Evolutionary conservation across 2,797 vertebrate species (phyloP), one percentile per base, ranked within the genome.

Genomic region (Gymnoscopelus microlampas): DNA sequence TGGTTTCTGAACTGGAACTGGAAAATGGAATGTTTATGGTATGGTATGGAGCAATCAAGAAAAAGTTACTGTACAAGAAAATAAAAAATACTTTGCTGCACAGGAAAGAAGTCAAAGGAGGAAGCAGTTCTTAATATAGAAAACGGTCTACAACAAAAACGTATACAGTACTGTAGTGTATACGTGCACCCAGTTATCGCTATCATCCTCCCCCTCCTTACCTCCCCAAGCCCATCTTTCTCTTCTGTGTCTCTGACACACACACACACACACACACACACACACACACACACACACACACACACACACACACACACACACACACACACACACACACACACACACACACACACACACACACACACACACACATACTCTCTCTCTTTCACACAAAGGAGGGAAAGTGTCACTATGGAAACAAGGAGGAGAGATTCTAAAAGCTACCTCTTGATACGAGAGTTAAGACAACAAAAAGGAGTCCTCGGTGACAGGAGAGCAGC

Each of bases 341-440:
- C 53, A 68, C 88, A 91, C 87, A 60, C 70, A 66, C n/a, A 61
- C 66, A 68, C 29, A 19, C 66, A 26, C 48, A n/a, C 56, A 58
- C 66, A 68, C 24, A 49, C 72, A 62, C 54, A 63, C 32, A 6
- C 32, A 35, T 4, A 6, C 32, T 5, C 4, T 1, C 32, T 5
- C 5, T 4, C 60, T 66, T 74, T 75, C 78, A 68, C 76, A 83
- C 77, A 93, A 92, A 93, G 85, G 91, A 92, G 91, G 87, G 82
- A 90, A 92, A 93, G 91, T 93, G 94, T 95, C 93, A 94, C 93
- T 94, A 94, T 95, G 94, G 94, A 93, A 95, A 95, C 94, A 93
- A 93, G 89, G 91, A 93, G 91, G 88, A 89, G 83, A 92, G 93
- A 92, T 91, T 94, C 92, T 94, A 90, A 93, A 94, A 92, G 93